These are phyloP conservation scores for Enteromius paludinosus DNA, from an alignment of 2,797 vertebrate species.

Conservation along the genomic window DNA sequence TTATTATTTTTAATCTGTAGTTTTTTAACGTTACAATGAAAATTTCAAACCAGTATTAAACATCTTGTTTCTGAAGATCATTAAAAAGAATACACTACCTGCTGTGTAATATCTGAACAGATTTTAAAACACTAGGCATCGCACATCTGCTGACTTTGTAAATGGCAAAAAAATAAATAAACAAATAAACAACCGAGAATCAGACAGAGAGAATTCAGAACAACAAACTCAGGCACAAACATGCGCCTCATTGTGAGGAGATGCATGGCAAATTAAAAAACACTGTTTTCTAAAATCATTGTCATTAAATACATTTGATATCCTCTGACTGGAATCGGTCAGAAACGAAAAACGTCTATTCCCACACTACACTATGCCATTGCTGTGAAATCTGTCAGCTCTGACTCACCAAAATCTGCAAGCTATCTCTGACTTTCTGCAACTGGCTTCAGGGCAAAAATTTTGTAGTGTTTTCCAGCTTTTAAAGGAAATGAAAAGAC, in stretches of 20 bases:
- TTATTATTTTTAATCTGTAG: background rate
- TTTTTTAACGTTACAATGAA: background rate
- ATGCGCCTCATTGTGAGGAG: background rate
- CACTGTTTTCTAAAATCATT: background rate
- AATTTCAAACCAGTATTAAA: background rate
- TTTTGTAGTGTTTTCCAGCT: background rate
- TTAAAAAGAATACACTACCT: background rate
- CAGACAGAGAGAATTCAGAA: background rate
- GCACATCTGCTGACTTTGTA: background rate
- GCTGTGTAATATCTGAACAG: background rate
- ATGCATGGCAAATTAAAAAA: background rate
- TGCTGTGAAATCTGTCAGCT: slow-evolving; percentile 21
- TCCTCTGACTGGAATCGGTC: background rate
- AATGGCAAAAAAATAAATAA: background rate
- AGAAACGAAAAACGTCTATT: background rate
- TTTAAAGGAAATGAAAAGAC: slow-evolving; percentile 1
- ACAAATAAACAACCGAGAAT: background rate
- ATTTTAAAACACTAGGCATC: background rate
- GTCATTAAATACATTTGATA: background rate
- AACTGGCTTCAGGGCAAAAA: background rate
- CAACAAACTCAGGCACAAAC: background rate
- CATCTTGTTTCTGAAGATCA: background rate
- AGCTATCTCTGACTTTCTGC: background rate
- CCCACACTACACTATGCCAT: background rate
- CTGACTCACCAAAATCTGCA: slow-evolving; percentile 10